Evolutionary conservation across 2,888 invertebrate genomes (phyloP).

Genomic region (Epistrophe grossulariae): DNA sequence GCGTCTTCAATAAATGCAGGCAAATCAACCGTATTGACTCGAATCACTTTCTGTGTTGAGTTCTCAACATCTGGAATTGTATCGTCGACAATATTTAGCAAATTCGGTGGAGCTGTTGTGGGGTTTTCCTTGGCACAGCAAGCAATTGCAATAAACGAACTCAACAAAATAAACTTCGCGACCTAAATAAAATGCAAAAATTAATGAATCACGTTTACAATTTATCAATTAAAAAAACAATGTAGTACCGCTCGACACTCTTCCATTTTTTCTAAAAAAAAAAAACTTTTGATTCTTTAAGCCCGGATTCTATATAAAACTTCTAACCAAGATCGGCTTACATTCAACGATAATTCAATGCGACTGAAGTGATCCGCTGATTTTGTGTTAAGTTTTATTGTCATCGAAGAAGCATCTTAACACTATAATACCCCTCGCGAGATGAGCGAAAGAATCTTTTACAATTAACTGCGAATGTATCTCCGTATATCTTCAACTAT

Average conservation of each 20-base stretch:
- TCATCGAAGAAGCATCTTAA: conserved; percentile 54
- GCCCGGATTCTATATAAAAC: conserved; percentile 22
- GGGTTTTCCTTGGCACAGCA: conserved; percentile 39
- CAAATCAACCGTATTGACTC: conserved; percentile 80
- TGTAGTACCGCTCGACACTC: conserved; percentile 53
- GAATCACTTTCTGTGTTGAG: conserved; percentile 80
- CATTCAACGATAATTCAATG: conserved; percentile 77
- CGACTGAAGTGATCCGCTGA: conserved; percentile 78
- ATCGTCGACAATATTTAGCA: conserved; percentile 79
- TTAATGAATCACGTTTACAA: conserved; percentile 18
- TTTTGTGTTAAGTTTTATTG: conserved; percentile 79
- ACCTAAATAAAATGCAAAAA: conserved; percentile 43
- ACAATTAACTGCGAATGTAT: conserved; percentile 7
- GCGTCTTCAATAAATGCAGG: conserved; percentile 77
- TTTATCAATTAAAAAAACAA: background rate
- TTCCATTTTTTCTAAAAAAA: conserved; percentile 55
- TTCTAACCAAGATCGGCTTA: conserved; percentile 70
- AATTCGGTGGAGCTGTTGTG: conserved; percentile 6
- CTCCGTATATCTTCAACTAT: conserved; percentile 15
- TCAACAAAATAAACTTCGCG: conserved; percentile 55
- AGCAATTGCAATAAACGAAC: conserved; percentile 32
- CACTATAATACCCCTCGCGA: background rate
- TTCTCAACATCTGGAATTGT: conserved; percentile 80
- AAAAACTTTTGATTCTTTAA: conserved; percentile 58
- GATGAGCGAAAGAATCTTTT: conserved; percentile 61